Percentiles rank a stretch among this genome's conserved stretches.
Conservation (phyloP, 2,113 vertebrate species). For the Puntigrus tetrazona region DNA sequence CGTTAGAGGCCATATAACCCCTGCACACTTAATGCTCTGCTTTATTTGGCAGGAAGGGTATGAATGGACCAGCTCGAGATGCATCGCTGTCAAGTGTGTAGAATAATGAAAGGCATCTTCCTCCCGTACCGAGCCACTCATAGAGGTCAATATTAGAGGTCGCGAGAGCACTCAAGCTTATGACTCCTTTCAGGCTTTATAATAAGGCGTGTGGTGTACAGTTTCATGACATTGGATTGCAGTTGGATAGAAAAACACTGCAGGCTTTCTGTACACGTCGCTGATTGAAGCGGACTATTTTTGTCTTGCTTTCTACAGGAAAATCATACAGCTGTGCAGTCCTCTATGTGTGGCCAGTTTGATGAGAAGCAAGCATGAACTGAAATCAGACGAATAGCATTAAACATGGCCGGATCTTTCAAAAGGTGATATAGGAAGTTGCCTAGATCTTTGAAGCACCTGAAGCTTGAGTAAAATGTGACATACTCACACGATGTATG, state of each 20-base stretch:
- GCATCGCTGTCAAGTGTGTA: conserved; percentile 46
- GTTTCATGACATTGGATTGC: conserved; percentile 52
- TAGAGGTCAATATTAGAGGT: conserved; percentile 64
- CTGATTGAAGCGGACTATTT: conserved; percentile 10
- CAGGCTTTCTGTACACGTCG: neutral
- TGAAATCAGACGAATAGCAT: neutral
- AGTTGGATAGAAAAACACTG: neutral
- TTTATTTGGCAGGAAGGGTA: conserved; percentile 18
- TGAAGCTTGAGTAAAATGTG: neutral
- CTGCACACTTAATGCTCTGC: conserved; percentile 12
- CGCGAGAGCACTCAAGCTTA: conserved; percentile 26
- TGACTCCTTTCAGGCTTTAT: conserved; percentile 52
- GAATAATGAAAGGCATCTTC: conserved; percentile 63
- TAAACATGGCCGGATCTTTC: neutral
- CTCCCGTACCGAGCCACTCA: conserved; percentile 48
- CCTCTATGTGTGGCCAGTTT: neutral
- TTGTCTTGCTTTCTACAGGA: neutral
- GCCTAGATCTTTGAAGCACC: neutral
- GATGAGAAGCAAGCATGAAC: neutral
- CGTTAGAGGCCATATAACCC: neutral
- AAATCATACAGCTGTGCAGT: neutral
- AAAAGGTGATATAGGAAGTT: neutral
- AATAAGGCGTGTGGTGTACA: conserved; percentile 53
- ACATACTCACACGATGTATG: neutral
- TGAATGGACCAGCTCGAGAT: neutral